phyloP scores from a whole-genome alignment of 1,140 invertebrate genomes.

The Megalopta genalis region DNA sequence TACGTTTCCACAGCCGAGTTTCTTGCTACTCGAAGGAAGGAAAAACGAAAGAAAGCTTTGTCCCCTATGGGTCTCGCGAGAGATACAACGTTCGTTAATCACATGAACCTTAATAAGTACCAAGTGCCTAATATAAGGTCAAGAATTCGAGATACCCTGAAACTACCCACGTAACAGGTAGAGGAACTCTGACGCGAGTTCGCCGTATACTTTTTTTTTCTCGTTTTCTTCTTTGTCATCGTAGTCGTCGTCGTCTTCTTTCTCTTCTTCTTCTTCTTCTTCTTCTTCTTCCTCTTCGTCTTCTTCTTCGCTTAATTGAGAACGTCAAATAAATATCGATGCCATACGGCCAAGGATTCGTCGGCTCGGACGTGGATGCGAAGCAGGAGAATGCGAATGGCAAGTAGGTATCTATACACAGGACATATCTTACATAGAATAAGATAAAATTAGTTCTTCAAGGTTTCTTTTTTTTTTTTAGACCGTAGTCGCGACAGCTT shows the following conservation, averaged over 20 bases:
- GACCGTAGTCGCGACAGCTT: conserved; percentile 49
- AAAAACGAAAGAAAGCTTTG: conserved; percentile 52
- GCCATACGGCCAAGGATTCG: conserved; percentile 49
- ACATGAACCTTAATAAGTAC: conserved; percentile 68
- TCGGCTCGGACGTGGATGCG: conserved; percentile 61
- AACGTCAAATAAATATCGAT: conserved; percentile 64
- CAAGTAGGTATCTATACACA: conserved; percentile 62
- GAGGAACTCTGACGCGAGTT: conserved; percentile 53
- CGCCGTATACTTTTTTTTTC: conserved; percentile 56
- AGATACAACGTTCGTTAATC: conserved; percentile 58
- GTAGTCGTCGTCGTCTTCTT: not conserved
- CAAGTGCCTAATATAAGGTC: conserved; percentile 62
- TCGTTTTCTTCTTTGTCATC: not conserved
- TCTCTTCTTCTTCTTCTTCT: not conserved
- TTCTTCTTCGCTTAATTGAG: conserved; percentile 13
- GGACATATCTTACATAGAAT: conserved; percentile 66
- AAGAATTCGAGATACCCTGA: conserved; percentile 63
- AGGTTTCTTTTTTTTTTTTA: conserved; percentile 32
- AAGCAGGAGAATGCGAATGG: conserved; percentile 60
- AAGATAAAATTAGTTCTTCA: conserved; percentile 63
- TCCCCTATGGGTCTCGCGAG: conserved; percentile 17
- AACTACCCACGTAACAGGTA: conserved; percentile 55
- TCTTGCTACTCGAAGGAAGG: conserved; percentile 46
- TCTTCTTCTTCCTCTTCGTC: conserved; percentile 5
- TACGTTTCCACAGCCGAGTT: conserved; percentile 60